Percentiles rank a stretch among this genome's conserved stretches.
Evolutionary conservation across 2,888 invertebrate genomes (phyloP).

Genomic region (Lacanobia wlatinum): DNA sequence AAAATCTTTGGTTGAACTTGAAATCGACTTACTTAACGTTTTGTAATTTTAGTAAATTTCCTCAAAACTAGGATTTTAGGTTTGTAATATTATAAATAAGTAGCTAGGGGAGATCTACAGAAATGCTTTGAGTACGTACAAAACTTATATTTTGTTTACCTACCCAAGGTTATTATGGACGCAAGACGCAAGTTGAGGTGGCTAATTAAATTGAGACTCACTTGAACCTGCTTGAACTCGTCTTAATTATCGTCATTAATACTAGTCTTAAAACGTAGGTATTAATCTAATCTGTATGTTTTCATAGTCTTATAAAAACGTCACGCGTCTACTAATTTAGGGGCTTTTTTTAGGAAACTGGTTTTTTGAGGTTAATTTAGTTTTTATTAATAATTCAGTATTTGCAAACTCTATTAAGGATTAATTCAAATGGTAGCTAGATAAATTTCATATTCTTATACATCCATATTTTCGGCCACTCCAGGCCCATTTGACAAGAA

Average conservation of each 20-base stretch:
- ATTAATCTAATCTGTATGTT: slow-evolving; percentile 28
- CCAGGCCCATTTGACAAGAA: neutral
- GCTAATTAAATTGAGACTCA: neutral
- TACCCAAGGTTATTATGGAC: neutral
- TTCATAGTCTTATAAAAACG: slow-evolving; percentile 45
- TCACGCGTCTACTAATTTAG: slow-evolving; percentile 18
- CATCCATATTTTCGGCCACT: neutral
- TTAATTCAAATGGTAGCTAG: neutral
- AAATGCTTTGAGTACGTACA: neutral
- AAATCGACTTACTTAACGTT: too few species aligned
- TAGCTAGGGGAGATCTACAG: neutral
- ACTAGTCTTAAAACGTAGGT: slow-evolving; percentile 10
- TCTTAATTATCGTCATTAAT: slow-evolving; percentile 33
- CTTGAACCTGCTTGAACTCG: slow-evolving; percentile 39
- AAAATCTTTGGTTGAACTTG: too few species aligned
- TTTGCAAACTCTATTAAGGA: neutral
- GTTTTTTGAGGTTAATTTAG: slow-evolving; percentile 28
- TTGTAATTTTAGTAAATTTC: too few species aligned
- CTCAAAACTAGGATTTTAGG: too few species aligned
- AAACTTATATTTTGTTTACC: neutral
- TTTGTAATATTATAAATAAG: too few species aligned
- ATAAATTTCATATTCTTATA: too few species aligned
- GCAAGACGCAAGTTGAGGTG: neutral
- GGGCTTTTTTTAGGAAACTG: slow-evolving; percentile 29
- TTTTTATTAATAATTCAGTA: slow-evolving; percentile 34